A percentile compares a stretch with the other conserved stretches of the same genome.
These are phyloP conservation scores for Aphaenogaster ashmeadi DNA, from an alignment of 1,140 invertebrate species.

Conservation along the genomic window DNA sequence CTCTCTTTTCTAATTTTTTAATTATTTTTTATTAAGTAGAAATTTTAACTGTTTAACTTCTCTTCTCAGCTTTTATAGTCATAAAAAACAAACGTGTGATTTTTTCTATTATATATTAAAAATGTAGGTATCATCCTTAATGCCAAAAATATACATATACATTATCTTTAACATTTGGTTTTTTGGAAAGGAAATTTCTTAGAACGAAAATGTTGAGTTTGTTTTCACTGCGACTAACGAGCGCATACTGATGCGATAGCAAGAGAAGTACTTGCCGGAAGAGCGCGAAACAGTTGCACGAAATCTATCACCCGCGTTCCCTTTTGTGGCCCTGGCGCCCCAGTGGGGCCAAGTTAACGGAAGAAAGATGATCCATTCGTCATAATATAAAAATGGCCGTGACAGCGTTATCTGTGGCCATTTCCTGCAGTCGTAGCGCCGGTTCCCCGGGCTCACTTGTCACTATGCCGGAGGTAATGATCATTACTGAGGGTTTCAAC, in stretches of 20 bases:
- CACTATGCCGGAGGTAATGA: constrained; percentile 86
- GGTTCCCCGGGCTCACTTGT: constrained; percentile 83
- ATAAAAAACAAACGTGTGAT: background rate
- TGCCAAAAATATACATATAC: background rate
- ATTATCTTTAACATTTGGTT: background rate
- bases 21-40: background rate
- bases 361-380: constrained; percentile 85
- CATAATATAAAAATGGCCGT: constrained; percentile 86
- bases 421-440: constrained; percentile 83
- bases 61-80: background rate
- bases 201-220: background rate
- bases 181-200: background rate
- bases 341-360: constrained; percentile 69
- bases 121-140: background rate
- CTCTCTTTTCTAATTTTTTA: background rate
- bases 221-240: background rate
- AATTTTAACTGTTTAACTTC: background rate
- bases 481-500: constrained; percentile 82
- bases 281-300: constrained; percentile 64
- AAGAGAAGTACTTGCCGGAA: constrained; percentile 11
- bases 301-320: constrained; percentile 71
- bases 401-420: constrained; percentile 85
- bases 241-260: background rate
- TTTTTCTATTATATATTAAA: constrained; percentile 9
- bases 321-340: constrained; percentile 8